Evolutionary conservation across 2,113 vertebrate species (phyloP).

Genomic region (Clarias magur): DNA sequence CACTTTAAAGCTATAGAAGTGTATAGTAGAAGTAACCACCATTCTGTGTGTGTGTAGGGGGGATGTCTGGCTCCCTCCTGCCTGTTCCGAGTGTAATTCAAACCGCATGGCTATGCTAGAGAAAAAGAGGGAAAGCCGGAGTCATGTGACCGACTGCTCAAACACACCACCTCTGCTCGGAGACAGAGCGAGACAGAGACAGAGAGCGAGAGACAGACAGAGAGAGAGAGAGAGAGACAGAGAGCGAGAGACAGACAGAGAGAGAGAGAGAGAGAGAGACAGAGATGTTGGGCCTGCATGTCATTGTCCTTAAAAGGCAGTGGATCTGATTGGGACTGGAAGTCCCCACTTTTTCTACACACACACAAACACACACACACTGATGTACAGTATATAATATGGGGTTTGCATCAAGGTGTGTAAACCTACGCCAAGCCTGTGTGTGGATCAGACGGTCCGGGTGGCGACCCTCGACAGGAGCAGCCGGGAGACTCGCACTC

Average conservation of each 20-base stretch:
- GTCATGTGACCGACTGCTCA: conserved; percentile 35
- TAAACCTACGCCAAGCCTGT: too few relatives aligned
- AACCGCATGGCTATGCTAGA: background rate
- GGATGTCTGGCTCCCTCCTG: background rate
- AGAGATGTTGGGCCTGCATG: background rate
- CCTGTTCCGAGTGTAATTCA: conserved; percentile 28
- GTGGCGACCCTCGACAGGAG: too few relatives aligned
- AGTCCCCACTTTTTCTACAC: background rate
- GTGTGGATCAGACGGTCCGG: too few relatives aligned
- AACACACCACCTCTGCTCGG: conserved; percentile 25
- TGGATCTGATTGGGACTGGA: conserved; percentile 1
- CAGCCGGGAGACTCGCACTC: too few relatives aligned
- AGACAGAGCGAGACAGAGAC: background rate
- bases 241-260: background rate
- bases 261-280: background rate
- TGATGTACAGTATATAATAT: background rate
- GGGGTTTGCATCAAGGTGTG: background rate
- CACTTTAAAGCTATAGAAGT: background rate
- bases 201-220: too few relatives aligned
- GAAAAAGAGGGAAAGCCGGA: background rate
- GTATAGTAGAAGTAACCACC: background rate
- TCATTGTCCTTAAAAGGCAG: conserved; percentile 52
- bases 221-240: background rate
- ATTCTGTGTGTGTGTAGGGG: background rate
- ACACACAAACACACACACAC: conserved; percentile 20